Evolutionary conservation across 2,113 vertebrate species (phyloP), one percentile per base, ranked within the genome.

Genomic region (Xenopus borealis): DNA sequence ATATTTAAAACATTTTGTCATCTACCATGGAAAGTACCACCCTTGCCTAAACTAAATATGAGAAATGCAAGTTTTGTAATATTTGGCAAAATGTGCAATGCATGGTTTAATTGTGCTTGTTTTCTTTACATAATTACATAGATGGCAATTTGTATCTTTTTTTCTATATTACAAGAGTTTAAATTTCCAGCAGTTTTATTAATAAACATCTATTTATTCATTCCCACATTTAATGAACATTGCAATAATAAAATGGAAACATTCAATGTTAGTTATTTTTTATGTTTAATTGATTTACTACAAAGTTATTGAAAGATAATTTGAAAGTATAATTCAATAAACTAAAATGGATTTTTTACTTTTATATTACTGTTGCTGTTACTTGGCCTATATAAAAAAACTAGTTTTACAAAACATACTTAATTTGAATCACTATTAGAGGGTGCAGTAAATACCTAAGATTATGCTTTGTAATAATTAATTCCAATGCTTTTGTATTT

Each of bases 161-260:
- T 46, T 64, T 50, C 67, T 76, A 46, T 17, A 57, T 76, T 69
- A 67, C 33, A 20, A 70, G 18, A 70, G 46, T 16, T 61, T 70
- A 46, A 64, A 67, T 47, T 76, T 70, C 66, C 66, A 70, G 61
- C 74, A 55, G 67, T 70, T 76, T 76, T 76, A 76, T 76, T 76
- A 76, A 76, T 76, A 76, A 69, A 76, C 66, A 76, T 57, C 67
- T 59, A 76, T 76, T 76, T 70, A 70, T 76, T 69, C 69, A 76
- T 69, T 69, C 47, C 59, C 67, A 70, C 59, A 70, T 59, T 63
- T 59, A 64, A 55, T 62, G 59, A 50, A 64, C 67, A 70, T 63
- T 44, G 59, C 50, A 64, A 64, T 63, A 69, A 76, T 64, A 76
- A 70, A 70, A 64, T 70, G 27, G 47, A 70, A 57, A 69, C 44